A percentile compares a stretch with the other conserved stretches of the same genome.
Evolutionary conservation across 2,888 invertebrate genomes (phyloP).

Genomic region (Taenaris catops): DNA sequence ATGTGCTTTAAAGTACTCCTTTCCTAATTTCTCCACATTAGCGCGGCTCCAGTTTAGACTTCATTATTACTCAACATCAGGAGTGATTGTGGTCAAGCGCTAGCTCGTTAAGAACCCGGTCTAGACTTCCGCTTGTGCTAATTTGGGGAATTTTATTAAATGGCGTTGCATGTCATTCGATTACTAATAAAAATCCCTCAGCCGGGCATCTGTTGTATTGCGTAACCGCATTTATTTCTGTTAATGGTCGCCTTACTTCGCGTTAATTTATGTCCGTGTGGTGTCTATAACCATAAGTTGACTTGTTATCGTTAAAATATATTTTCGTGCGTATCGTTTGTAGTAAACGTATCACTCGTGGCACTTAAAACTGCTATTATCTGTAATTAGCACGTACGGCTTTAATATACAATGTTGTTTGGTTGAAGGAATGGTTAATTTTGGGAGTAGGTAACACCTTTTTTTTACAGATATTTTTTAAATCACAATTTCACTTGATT

Average conservation of each 20-base stretch:
- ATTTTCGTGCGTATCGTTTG: constrained; percentile 26
- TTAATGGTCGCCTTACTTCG: constrained; percentile 61
- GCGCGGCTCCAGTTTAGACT: too few species aligned
- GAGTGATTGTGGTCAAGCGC: too few species aligned
- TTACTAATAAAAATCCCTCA: constrained; percentile 70
- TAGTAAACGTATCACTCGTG: constrained; percentile 19
- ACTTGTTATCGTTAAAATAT: constrained; percentile 24
- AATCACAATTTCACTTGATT: too few species aligned
- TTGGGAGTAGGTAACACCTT: constrained; percentile 4
- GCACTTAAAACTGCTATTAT: constrained; percentile 25
- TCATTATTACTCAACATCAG: too few species aligned
- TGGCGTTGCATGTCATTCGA: too few species aligned
- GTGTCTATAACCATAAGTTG: constrained; percentile 28
- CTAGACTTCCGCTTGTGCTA: too few species aligned
- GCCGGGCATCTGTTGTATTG: constrained; percentile 62
- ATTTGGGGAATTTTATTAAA: too few species aligned
- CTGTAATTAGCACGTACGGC: constrained; percentile 23
- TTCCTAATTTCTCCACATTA: too few species aligned
- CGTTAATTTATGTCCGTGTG: constrained; percentile 48
- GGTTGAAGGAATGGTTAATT: constrained; percentile 10
- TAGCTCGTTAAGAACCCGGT: too few species aligned
- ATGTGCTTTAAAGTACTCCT: too few species aligned
- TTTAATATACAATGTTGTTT: constrained; percentile 14
- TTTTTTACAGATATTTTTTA: too few species aligned
- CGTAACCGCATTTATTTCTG: constrained; percentile 71